phyloP scores from a whole-genome alignment of 2,797 vertebrate species.

The Chaenodraco wilsoni region DNA sequence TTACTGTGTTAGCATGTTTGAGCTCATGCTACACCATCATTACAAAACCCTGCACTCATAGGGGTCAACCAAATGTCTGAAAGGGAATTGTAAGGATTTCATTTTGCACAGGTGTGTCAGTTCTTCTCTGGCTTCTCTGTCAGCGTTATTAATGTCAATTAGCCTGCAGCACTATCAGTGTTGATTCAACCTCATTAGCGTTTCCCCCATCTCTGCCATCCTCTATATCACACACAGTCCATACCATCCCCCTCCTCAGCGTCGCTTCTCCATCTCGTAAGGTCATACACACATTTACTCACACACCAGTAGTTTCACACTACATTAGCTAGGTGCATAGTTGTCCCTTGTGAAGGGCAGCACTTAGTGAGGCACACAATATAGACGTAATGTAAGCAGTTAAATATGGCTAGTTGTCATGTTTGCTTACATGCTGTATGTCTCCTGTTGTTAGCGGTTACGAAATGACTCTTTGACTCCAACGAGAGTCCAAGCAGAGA shows the following conservation, averaged over 20 bases:
- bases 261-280: conserved; percentile 15
- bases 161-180: conserved; percentile 34
- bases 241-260: conserved; percentile 46
- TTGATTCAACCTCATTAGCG: conserved; percentile 45
- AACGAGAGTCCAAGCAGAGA: conserved; percentile 34
- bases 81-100: neutral
- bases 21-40: neutral
- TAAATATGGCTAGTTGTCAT: conserved; percentile 1
- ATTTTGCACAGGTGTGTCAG: neutral
- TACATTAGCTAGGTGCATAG: conserved; percentile 16
- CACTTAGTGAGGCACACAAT: conserved; percentile 28
- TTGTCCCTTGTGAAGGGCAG: conserved; percentile 43
- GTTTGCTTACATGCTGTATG: conserved; percentile 8
- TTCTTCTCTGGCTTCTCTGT: neutral
- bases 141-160: conserved; percentile 27
- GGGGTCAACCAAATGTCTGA: neutral
- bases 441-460: neutral
- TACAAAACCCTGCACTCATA: neutral
- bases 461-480: conserved; percentile 28
- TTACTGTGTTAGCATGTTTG: too few species aligned
- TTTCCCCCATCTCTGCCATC: conserved; percentile 34
- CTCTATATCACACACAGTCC: conserved; percentile 33
- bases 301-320: conserved; percentile 36
- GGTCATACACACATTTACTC: conserved; percentile 21
- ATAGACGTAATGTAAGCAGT: conserved; percentile 16